These are phyloP conservation scores for Pantherophis guttatus DNA, from an alignment of 2,113 vertebrate species.

Conservation along the genomic window DNA sequence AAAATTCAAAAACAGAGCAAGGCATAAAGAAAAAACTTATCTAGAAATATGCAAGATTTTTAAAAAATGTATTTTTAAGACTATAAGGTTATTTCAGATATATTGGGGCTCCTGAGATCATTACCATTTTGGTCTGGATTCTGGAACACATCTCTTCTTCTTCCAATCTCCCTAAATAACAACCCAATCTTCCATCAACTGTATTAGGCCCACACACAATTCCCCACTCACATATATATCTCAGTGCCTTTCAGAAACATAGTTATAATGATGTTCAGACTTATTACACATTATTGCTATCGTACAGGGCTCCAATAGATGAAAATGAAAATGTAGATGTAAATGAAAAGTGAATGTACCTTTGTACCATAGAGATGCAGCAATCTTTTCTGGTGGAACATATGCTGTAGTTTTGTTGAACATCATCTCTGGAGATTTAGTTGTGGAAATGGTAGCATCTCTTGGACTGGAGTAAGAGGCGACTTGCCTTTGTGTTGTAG, in stretches of 20 bases:
- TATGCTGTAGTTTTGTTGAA: background rate
- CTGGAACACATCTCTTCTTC: background rate
- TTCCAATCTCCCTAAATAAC: background rate
- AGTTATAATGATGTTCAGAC: background rate
- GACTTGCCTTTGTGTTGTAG: slow-evolving; percentile 3
- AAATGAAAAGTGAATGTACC: background rate
- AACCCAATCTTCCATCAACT: background rate
- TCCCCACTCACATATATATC: background rate
- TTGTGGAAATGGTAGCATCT: background rate
- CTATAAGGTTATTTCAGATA: background rate
- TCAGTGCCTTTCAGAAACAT: background rate
- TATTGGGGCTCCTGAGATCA: background rate
- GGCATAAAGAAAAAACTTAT: background rate
- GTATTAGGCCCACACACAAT: background rate
- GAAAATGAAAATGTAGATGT: background rate
- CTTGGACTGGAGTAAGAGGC: background rate
- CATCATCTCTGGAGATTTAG: slow-evolving; percentile 6
- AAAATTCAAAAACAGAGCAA: background rate
- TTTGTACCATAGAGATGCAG: background rate
- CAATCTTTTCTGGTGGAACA: slow-evolving; percentile 1
- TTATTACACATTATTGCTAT: background rate
- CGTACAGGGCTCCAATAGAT: background rate
- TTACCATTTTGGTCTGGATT: background rate
- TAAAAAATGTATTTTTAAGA: background rate
- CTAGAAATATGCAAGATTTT: background rate